These are phyloP conservation scores for Coenobita brevimanus DNA, from an alignment of 1,140 invertebrate genomes.

Conservation along the genomic window DNA sequence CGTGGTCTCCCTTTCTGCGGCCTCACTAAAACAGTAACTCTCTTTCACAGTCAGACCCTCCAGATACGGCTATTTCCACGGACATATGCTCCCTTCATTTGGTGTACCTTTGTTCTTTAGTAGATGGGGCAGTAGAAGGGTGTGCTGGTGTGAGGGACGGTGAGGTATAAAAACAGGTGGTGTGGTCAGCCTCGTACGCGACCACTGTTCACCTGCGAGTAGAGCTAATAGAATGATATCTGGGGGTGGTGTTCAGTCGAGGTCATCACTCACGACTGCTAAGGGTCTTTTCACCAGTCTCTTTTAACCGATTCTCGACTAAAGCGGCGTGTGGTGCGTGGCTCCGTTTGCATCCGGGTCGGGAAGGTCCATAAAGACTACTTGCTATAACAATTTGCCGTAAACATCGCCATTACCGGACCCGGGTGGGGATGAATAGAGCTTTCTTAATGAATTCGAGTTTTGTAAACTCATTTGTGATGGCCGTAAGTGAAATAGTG, in stretches of 20 bases:
- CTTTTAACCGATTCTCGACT: not conserved
- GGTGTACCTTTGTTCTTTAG: no score
- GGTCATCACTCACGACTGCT: not conserved
- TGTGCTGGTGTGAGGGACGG: no score
- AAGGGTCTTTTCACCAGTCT: not conserved
- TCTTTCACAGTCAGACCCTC: no score
- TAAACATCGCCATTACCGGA: slow-evolving; percentile 42
- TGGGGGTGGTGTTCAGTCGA: not conserved
- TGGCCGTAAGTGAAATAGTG: slow-evolving; percentile 28
- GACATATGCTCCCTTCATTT: no score
- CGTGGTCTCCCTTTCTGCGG: no score
- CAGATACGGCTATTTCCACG: no score
- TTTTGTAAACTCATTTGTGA: slow-evolving; percentile 50
- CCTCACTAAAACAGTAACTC: no score
- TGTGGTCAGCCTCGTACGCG: not conserved
- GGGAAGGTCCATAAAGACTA: slow-evolving; percentile 29
- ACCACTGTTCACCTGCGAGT: not conserved
- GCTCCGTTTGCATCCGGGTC: not conserved
- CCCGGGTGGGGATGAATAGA: slow-evolving; percentile 13
- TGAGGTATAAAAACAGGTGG: no score
- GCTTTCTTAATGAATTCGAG: slow-evolving; percentile 41
- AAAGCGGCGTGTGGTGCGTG: not conserved
- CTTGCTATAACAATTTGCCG: slow-evolving; percentile 39
- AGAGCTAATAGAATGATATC: slow-evolving; percentile 45
- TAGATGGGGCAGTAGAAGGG: no score